Evolutionary conservation across 2,888 invertebrate species (phyloP).

Genomic region (Oscheius sp.): DNA sequence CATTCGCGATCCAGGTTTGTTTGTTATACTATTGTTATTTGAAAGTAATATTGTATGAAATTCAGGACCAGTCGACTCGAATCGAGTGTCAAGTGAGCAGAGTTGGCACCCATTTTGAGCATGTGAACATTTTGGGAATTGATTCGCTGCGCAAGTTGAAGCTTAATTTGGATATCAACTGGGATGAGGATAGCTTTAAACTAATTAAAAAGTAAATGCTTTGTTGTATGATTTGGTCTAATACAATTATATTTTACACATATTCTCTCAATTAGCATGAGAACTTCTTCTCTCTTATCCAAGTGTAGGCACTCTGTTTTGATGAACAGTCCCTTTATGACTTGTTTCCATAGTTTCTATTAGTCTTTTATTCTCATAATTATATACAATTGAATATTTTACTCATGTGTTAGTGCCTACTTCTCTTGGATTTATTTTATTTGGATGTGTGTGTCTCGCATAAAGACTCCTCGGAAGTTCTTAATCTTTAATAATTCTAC

Average conservation of each 20-base stretch:
- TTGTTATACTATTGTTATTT: slow-evolving; percentile 31
- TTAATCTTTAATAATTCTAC: neutral
- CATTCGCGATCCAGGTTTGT: slow-evolving; percentile 40
- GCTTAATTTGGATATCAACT: slow-evolving; percentile 40
- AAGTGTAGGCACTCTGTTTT: slow-evolving; percentile 24
- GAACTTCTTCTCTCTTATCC: slow-evolving; percentile 40
- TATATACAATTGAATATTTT: slow-evolving; percentile 18
- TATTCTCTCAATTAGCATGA: slow-evolving; percentile 35
- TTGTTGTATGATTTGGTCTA: neutral
- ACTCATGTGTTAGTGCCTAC: slow-evolving; percentile 10
- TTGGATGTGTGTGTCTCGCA: too few relatives aligned
- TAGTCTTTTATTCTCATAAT: slow-evolving; percentile 26
- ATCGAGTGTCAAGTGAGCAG: slow-evolving; percentile 45
- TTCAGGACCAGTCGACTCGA: slow-evolving; percentile 40
- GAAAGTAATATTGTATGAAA: slow-evolving; percentile 16
- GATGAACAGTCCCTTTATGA: slow-evolving; percentile 25
- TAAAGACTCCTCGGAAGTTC: too few relatives aligned
- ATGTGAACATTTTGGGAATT: slow-evolving; percentile 43
- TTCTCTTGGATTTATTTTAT: slow-evolving; percentile 2
- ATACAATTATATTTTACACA: too few relatives aligned
- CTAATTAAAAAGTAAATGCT: slow-evolving; percentile 16
- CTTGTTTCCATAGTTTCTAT: slow-evolving; percentile 26
- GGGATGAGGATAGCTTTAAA: slow-evolving; percentile 39
- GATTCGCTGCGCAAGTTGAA: slow-evolving; percentile 36
- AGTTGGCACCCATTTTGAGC: slow-evolving; percentile 33